A percentile compares a stretch with the other conserved stretches of the same genome.
Evolutionary conservation across 2,888 invertebrate genomes (phyloP).

Genomic region (Polylopha cassiicola): DNA sequence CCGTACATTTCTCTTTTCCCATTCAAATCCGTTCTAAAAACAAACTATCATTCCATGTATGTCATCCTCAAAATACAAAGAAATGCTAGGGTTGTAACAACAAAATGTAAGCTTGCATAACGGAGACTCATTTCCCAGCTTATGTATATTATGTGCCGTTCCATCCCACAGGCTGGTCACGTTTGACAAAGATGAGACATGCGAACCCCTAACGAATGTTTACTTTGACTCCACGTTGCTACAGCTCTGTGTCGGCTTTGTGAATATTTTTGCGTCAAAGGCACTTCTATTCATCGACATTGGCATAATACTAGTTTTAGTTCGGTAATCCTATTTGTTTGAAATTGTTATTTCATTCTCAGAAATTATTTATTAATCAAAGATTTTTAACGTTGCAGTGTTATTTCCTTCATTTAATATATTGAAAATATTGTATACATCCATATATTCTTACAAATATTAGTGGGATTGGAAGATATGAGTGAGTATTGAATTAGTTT

Average conservation of each 20-base stretch:
- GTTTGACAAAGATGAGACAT: conserved; percentile 59
- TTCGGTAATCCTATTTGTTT: too few species aligned
- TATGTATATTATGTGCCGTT: conserved; percentile 21
- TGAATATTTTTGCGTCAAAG: conserved; percentile 23
- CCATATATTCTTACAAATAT: too few species aligned
- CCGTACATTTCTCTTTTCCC: too few species aligned
- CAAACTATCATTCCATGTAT: conserved; percentile 2
- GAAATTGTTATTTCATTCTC: too few species aligned
- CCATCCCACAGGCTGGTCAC: conserved; percentile 47
- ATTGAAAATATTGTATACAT: too few species aligned
- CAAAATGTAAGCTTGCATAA: conserved; percentile 18
- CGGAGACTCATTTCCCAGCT: conserved; percentile 18
- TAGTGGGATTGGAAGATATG: too few species aligned
- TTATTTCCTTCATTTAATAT: too few species aligned
- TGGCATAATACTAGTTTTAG: too few species aligned
- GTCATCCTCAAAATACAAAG: conserved; percentile 5
- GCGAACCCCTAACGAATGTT: conserved; percentile 65
- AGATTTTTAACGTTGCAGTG: too few species aligned
- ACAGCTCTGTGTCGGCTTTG: conserved; percentile 11
- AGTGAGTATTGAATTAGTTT: too few species aligned
- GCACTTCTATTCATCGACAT: not conserved
- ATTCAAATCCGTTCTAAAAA: not conserved
- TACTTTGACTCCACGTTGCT: conserved; percentile 43
- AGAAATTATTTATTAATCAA: too few species aligned
- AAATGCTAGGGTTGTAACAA: conserved; percentile 5